Conservation (phyloP, 1,140 invertebrate genomes). For the Trachymyrmex septentrionalis region DNA sequence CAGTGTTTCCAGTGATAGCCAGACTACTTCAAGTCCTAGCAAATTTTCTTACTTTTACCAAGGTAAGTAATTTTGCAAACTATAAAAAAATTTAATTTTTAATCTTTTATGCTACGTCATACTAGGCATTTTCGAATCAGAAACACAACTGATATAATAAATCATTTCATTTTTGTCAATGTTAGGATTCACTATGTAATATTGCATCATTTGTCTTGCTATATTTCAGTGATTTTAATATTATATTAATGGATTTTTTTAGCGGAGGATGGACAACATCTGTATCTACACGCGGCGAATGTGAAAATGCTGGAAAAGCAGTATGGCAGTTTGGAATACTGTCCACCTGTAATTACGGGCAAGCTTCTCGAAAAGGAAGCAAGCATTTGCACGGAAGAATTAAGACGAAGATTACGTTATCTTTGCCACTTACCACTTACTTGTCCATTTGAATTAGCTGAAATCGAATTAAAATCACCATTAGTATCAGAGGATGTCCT, state of each 20-base stretch:
- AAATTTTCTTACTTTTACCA: constrained; percentile 96
- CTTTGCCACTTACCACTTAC: constrained; percentile 96
- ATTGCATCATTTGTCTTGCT: too few relatives aligned
- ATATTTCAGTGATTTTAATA: too few relatives aligned
- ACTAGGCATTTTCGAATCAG: too few relatives aligned
- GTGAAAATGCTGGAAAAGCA: constrained; percentile 95
- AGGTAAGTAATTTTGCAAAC: constrained; percentile 86
- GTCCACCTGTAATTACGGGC: constrained; percentile 91
- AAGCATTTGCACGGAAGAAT: constrained; percentile 93
- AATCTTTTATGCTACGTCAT: too few relatives aligned
- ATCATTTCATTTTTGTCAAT: too few relatives aligned
- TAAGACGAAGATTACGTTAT: constrained; percentile 92
- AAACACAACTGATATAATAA: too few relatives aligned
- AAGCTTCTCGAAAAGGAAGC: constrained; percentile 94
- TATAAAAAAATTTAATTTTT: constrained; percentile 23
- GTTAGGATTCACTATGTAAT: too few relatives aligned
- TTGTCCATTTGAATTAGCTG: constrained; percentile 95
- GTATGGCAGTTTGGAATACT: constrained; percentile 93
- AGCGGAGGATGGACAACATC: constrained; percentile 96
- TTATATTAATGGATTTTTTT: constrained; percentile 77
- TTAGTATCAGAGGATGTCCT: constrained; percentile 90
- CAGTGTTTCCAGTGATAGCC: constrained; percentile 35
- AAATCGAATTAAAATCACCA: constrained; percentile 92
- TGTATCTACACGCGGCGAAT: constrained; percentile 97
- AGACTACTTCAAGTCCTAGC: constrained; percentile 52